Conservation (phyloP, 2,797 vertebrate species). For the Urosaurus nigricauda region DNA sequence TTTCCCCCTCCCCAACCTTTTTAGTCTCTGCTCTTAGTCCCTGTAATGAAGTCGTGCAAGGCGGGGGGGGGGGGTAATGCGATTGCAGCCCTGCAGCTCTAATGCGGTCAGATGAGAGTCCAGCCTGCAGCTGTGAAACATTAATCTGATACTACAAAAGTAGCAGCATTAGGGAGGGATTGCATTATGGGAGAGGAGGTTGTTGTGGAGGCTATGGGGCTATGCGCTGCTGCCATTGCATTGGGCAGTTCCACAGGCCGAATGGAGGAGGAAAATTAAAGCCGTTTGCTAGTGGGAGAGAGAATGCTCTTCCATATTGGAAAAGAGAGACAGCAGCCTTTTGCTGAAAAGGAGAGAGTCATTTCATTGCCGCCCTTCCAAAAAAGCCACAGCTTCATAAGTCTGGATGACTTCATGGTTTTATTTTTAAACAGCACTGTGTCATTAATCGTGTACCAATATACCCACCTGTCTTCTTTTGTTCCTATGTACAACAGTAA, state of each 20-base stretch:
- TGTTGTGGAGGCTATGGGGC: slow-evolving; percentile 10
- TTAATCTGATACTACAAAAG: slow-evolving; percentile 52
- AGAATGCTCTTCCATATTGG: neutral
- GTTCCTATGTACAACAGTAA: too few relatives aligned
- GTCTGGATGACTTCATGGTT: neutral
- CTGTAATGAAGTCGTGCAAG: slow-evolving; percentile 13
- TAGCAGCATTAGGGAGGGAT: slow-evolving; percentile 66
- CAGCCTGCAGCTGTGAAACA: slow-evolving; percentile 55
- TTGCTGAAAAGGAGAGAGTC: neutral
- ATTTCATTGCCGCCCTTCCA: neutral
- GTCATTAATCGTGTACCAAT: neutral
- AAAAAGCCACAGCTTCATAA: neutral
- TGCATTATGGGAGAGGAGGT: slow-evolving; percentile 25
- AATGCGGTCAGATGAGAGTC: slow-evolving; percentile 64
- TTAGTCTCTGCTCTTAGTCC: neutral
- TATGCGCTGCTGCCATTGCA: slow-evolving; percentile 6
- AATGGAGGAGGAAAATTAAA: slow-evolving; percentile 24
- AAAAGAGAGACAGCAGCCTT: neutral
- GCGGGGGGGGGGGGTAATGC: slow-evolving; percentile 37
- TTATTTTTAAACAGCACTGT: neutral
- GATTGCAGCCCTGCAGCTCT: slow-evolving; percentile 70
- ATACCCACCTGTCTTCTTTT: neutral
- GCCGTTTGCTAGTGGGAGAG: neutral
- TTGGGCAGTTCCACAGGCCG: neutral
- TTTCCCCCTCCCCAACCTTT: neutral